Conservation (phyloP, 1,140 invertebrate species). For the Drosophila trapezifrons region DNA sequence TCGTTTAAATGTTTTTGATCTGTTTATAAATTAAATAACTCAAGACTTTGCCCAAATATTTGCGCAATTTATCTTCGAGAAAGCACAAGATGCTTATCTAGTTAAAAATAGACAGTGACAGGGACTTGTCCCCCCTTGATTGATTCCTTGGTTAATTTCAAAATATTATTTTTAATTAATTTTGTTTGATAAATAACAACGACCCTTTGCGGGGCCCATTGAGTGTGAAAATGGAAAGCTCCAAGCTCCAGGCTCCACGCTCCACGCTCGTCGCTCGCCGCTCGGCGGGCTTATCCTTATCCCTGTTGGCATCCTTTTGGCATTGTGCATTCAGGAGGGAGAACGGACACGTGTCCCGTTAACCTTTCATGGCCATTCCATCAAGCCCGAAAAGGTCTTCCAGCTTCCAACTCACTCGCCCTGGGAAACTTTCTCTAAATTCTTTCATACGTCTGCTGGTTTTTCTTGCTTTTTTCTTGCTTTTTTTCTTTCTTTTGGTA, state of each 20-base stretch:
- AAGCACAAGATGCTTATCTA: constrained; percentile 6
- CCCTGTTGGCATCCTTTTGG: constrained; percentile 21
- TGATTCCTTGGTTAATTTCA: constrained; percentile 32
- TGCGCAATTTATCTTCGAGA: neutral
- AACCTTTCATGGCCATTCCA: constrained; percentile 69
- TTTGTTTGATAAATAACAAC: constrained; percentile 40
- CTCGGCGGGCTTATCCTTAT: constrained; percentile 22
- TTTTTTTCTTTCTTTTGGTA: constrained; percentile 16
- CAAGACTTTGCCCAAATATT: neutral
- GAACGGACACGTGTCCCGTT: constrained; percentile 68
- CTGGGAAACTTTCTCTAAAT: constrained; percentile 47
- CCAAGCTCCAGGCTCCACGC: neutral
- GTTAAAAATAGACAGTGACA: constrained; percentile 1
- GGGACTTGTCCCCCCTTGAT: constrained; percentile 1
- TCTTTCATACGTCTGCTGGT: constrained; percentile 48
- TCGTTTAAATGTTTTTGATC: neutral
- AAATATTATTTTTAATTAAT: constrained; percentile 56
- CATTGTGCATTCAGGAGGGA: constrained; percentile 45
- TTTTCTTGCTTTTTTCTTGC: constrained; percentile 15
- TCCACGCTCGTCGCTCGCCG: neutral
- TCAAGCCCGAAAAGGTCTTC: constrained; percentile 53
- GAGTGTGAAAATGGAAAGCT: constrained; percentile 46
- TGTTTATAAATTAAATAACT: neutral
- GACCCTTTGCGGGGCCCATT: constrained; percentile 15
- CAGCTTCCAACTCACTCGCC: constrained; percentile 13